phyloP scores from a whole-genome alignment of 2,113 vertebrate genomes.

The Rhynchopsitta pachyrhyncha region DNA sequence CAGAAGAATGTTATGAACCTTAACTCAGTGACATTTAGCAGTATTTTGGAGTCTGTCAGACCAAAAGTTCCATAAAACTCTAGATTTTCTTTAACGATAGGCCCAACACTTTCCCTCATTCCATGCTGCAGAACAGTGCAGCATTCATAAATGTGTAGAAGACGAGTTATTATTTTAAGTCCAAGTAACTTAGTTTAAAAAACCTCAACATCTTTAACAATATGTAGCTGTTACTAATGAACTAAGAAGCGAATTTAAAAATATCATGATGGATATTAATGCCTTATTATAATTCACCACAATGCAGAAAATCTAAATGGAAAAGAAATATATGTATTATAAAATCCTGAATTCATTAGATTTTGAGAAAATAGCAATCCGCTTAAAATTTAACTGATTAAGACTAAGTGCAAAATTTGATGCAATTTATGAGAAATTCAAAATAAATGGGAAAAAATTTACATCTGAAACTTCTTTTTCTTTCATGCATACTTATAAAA shows the following conservation, averaged over 20 bases:
- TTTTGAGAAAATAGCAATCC: constrained; percentile 24
- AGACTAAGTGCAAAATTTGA: neutral
- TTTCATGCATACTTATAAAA: neutral
- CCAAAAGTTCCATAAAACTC: neutral
- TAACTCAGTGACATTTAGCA: neutral
- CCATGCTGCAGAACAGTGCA: neutral
- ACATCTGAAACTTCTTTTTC: neutral
- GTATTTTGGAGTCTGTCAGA: neutral
- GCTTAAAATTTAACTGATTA: constrained; percentile 39
- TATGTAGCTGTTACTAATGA: constrained; percentile 46
- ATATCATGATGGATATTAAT: constrained; percentile 38
- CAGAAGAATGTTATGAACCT: neutral
- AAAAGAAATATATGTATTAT: neutral
- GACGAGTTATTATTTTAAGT: constrained; percentile 34
- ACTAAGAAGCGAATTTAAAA: constrained; percentile 47
- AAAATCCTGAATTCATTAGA: neutral
- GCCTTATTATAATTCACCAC: constrained; percentile 38
- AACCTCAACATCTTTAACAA: constrained; percentile 8
- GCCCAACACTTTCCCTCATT: neutral
- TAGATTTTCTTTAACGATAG: neutral
- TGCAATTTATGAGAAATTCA: neutral
- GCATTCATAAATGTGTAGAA: constrained; percentile 27
- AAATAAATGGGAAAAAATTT: neutral
- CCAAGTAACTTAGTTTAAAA: neutral
- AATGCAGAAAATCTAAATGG: neutral